phyloP scores from a whole-genome alignment of 2,888 invertebrate genomes.

The Habrosyne pyritoides region DNA sequence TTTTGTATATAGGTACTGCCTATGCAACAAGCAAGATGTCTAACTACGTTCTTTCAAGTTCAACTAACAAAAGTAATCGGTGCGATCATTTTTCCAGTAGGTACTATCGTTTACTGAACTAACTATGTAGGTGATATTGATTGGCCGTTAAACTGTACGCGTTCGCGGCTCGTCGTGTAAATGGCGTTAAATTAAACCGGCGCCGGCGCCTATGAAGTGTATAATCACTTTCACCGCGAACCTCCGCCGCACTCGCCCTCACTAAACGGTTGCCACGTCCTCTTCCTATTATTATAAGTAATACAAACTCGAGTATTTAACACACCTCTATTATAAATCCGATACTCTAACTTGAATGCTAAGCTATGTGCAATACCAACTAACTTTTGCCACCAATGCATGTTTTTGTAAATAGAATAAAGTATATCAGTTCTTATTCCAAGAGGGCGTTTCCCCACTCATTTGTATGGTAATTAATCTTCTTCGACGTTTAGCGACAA shows the following conservation, averaged over 20 bases:
- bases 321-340: not conserved
- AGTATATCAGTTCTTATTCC: constrained; percentile 32
- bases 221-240: constrained; percentile 43
- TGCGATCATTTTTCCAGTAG: not conserved
- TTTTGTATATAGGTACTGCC: no score
- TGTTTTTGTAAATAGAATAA: constrained; percentile 12
- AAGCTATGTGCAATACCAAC: no score
- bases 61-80: no score
- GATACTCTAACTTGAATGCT: no score
- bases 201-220: constrained; percentile 40
- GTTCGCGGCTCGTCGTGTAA: constrained; percentile 37
- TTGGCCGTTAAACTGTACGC: constrained; percentile 48
- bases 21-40: no score
- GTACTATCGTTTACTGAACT: constrained; percentile 15
- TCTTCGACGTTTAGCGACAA: constrained; percentile 64
- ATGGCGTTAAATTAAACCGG: constrained; percentile 59
- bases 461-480: constrained; percentile 73
- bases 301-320: not conserved
- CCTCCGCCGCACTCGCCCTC: constrained; percentile 10
- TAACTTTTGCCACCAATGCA: constrained; percentile 4
- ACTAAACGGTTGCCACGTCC: not conserved
- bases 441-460: constrained; percentile 37
- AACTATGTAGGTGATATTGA: constrained; percentile 50
- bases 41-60: no score
- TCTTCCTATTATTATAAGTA: not conserved